Percentiles rank a stretch among this genome's conserved stretches.
Evolutionary conservation across 2,888 invertebrate species (phyloP).

Genomic region (Pseudococcus jackbeardsleyi): DNA sequence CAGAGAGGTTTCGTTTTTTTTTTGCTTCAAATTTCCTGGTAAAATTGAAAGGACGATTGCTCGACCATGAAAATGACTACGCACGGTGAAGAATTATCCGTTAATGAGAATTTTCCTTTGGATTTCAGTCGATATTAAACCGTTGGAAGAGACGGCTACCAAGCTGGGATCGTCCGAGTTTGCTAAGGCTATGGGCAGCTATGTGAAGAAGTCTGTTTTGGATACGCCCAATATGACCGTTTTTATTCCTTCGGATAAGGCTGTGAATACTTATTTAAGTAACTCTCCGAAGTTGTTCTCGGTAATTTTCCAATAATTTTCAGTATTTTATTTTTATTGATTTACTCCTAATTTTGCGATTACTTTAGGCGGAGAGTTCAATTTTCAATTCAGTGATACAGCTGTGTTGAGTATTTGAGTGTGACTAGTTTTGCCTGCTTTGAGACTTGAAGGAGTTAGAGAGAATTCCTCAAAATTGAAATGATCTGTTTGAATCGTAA

Average conservation of each 20-base stretch:
- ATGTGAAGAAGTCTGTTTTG: conserved; percentile 72
- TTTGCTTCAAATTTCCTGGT: conserved; percentile 11
- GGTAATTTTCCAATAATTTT: no score
- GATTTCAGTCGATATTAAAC: conserved; percentile 73
- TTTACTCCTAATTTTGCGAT: no score
- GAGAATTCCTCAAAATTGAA: no score
- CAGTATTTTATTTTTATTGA: no score
- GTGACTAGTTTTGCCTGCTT: neutral
- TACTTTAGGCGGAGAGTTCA: neutral
- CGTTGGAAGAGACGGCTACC: conserved; percentile 73
- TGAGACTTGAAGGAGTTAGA: neutral
- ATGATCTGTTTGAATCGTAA: no score
- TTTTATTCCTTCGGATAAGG: conserved; percentile 72
- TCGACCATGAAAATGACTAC: conserved; percentile 35
- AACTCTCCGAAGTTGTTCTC: neutral
- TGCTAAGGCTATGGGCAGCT: conserved; percentile 72
- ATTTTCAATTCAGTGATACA: neutral
- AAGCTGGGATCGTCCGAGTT: conserved; percentile 76
- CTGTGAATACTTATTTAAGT: conserved; percentile 68
- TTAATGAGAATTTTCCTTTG: conserved; percentile 67
- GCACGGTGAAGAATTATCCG: conserved; percentile 22
- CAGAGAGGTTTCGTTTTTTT: neutral
- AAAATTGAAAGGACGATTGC: conserved; percentile 13
- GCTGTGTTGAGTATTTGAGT: neutral
- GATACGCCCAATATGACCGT: conserved; percentile 73